Conservation (phyloP, 1,140 invertebrate species). For the Globodera rostochiensis region DNA sequence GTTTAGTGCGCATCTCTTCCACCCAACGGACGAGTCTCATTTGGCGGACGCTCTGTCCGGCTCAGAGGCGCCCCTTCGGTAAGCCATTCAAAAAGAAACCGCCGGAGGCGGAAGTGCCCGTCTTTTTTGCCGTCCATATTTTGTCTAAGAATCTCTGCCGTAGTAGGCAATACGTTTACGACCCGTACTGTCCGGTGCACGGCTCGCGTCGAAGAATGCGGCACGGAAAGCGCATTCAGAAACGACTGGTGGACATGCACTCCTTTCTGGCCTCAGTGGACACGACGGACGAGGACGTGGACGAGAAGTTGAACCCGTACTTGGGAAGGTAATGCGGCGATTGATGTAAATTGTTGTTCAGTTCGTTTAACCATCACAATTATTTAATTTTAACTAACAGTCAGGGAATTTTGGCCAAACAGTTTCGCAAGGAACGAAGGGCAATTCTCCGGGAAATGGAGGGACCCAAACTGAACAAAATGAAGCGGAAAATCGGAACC, state of each 20-base stretch:
- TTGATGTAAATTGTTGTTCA: constrained; percentile 1
- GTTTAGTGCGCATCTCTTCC: constrained; percentile 58
- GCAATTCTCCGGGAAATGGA: constrained; percentile 51
- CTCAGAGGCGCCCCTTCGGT: constrained; percentile 15
- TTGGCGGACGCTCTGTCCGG: constrained; percentile 38
- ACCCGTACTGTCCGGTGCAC: constrained; percentile 62
- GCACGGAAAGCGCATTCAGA: not conserved
- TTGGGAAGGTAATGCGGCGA: constrained; percentile 35
- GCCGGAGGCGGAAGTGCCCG: not conserved
- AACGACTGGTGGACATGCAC: constrained; percentile 57
- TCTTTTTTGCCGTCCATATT: constrained; percentile 23
- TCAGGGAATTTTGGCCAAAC: constrained; percentile 59
- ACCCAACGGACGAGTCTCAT: constrained; percentile 45
- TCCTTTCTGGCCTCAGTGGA: constrained; percentile 54
- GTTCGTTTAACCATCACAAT: not conserved
- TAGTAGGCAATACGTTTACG: constrained; percentile 42
- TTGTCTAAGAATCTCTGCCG: no score
- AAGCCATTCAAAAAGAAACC: not conserved
- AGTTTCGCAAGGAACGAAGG: constrained; percentile 56
- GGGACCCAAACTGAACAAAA: constrained; percentile 46
- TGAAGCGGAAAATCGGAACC: constrained; percentile 52
- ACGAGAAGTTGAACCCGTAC: constrained; percentile 50
- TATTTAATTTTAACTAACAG: constrained; percentile 16
- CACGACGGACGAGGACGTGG: constrained; percentile 36
- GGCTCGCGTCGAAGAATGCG: constrained; percentile 48